Conservation (phyloP, 2,888 invertebrate species). For the Cantharis rustica region DNA sequence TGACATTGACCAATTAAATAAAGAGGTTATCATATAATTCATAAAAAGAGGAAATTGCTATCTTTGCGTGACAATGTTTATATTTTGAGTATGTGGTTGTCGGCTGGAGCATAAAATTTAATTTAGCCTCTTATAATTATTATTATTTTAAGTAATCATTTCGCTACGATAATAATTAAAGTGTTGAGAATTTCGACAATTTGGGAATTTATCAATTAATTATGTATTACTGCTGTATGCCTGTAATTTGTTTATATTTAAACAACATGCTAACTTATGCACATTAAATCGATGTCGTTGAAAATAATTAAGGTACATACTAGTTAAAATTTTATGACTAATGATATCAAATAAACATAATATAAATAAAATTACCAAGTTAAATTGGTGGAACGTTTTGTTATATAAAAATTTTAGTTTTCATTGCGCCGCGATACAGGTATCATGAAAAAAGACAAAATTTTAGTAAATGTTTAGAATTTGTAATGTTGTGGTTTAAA, state of each 20-base stretch:
- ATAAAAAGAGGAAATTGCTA: background rate
- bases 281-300: background rate
- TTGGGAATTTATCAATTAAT: background rate
- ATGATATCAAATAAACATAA: background rate
- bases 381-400: background rate
- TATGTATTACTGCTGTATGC: background rate
- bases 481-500: background rate
- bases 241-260: background rate
- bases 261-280: background rate
- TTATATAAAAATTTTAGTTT: background rate
- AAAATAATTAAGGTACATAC: background rate
- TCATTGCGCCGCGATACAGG: background rate
- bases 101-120: background rate
- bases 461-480: background rate
- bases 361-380: background rate
- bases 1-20: constrained; percentile 10
- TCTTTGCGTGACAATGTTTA: background rate
- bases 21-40: constrained; percentile 3
- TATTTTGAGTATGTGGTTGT: background rate
- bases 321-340: background rate
- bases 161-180: background rate
- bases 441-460: background rate
- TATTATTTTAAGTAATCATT: background rate
- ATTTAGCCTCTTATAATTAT: background rate
- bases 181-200: background rate